Percentiles rank a stretch among this genome's conserved stretches.
These are phyloP conservation scores for Pseudococcus longispinus DNA, from an alignment of 2,888 invertebrate species.

Conservation along the genomic window DNA sequence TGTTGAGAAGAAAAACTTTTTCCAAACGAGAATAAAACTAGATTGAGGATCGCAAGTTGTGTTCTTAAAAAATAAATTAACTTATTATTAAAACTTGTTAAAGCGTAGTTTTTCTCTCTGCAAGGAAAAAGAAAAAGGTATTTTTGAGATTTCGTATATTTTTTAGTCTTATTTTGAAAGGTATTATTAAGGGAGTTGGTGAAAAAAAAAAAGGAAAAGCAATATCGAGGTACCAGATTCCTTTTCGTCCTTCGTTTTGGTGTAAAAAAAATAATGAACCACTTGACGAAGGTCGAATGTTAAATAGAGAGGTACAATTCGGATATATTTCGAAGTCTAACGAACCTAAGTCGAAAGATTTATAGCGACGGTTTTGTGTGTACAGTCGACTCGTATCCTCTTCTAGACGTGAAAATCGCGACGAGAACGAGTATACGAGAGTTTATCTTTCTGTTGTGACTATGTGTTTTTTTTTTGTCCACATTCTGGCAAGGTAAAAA, in stretches of 20 bases:
- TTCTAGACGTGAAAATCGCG: not conserved
- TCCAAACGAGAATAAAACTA: not conserved
- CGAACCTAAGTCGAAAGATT: constrained; percentile 12
- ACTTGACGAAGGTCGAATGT: constrained; percentile 31
- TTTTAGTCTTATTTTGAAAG: not conserved
- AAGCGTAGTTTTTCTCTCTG: not conserved
- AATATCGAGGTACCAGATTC: not conserved
- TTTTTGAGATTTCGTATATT: not conserved
- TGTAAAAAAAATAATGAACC: constrained; percentile 3
- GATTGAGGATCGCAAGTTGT: not conserved
- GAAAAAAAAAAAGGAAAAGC: not conserved
- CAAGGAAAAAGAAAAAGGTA: not conserved
- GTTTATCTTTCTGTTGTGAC: not conserved
- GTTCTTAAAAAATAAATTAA: constrained; percentile 27
- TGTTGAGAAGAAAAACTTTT: constrained; percentile 6
- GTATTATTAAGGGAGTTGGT: not conserved
- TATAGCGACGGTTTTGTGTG: not conserved
- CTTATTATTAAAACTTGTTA: not conserved
- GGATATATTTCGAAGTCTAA: constrained; percentile 13
- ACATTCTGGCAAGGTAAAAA: not conserved
- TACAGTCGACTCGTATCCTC: not conserved
- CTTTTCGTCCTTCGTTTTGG: not conserved
- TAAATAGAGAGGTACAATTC: constrained; percentile 9
- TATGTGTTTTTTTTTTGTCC: not conserved
- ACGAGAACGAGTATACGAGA: not conserved